Evolutionary conservation across 2,113 vertebrate genomes (phyloP).

Genomic region (Rynchops niger): DNA sequence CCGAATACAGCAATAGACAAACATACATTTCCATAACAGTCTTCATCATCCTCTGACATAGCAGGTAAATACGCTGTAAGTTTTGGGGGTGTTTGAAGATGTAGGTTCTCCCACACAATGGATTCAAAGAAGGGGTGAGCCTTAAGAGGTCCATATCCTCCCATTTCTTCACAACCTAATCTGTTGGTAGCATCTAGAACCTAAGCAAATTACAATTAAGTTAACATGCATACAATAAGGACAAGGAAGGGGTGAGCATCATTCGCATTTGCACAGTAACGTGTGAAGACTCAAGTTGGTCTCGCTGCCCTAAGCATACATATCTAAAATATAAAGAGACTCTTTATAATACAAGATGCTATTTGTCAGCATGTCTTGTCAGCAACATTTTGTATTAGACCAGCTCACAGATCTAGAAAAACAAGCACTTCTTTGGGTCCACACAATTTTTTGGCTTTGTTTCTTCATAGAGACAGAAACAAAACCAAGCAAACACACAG

Average conservation of each 20-base stretch:
- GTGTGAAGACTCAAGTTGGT: not conserved
- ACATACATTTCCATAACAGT: conserved; percentile 97
- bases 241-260: not conserved
- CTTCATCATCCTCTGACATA: conserved; percentile 98
- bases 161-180: conserved; percentile 96
- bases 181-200: conserved; percentile 92
- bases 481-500: not conserved
- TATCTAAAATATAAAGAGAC: not conserved
- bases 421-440: not conserved
- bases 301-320: not conserved
- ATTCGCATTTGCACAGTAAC: not conserved
- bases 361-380: not conserved
- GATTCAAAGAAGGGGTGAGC: conserved; percentile 93
- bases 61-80: conserved; percentile 96
- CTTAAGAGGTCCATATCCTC: conserved; percentile 88
- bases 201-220: conserved; percentile 63
- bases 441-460: not conserved
- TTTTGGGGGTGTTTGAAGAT: conserved; percentile 93
- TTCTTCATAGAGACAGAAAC: not conserved
- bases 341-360: not conserved
- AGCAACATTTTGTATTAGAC: not conserved
- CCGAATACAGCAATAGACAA: not conserved
- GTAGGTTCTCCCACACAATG: conserved; percentile 90
- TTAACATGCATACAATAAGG: not conserved
- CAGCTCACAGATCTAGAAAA: not conserved